These are phyloP conservation scores for Lepisosteus oculatus DNA, from an alignment of 2,113 vertebrate genomes.

Conservation along the genomic window DNA sequence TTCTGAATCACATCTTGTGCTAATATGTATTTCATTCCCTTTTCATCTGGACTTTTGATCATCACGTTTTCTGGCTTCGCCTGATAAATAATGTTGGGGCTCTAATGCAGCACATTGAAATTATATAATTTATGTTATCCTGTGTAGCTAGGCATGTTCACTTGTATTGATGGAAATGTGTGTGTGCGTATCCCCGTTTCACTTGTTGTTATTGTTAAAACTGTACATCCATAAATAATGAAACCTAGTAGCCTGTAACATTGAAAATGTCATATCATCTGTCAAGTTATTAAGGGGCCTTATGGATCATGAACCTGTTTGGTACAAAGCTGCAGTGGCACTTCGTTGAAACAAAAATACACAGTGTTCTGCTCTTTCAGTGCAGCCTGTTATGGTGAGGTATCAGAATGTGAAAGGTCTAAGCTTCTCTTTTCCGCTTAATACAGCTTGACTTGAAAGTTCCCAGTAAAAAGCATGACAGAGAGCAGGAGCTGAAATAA, in stretches of 20 bases:
- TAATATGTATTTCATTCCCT: slow-evolving; percentile 1
- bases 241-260: slow-evolving; percentile 10
- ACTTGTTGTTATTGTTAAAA: slow-evolving; percentile 9
- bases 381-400: no score
- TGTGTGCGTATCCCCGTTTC: slow-evolving; percentile 7
- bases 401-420: no score
- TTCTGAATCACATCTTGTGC: slow-evolving; percentile 9
- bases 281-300: slow-evolving; percentile 13
- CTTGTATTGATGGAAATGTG: slow-evolving; percentile 3
- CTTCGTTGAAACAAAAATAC: background rate
- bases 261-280: slow-evolving; percentile 18
- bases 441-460: no score
- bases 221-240: slow-evolving; percentile 18
- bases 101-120: slow-evolving; percentile 5
- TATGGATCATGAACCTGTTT: background rate
- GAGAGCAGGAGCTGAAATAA: no score
- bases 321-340: background rate
- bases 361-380: no score
- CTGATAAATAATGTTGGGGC: background rate
- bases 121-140: background rate
- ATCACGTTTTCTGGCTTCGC: background rate
- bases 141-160: background rate
- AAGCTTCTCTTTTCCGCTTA: no score
- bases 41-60: slow-evolving; percentile 10
- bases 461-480: no score